phyloP scores from a whole-genome alignment of 2,113 vertebrate genomes.

The Spermophilus dauricus region DNA sequence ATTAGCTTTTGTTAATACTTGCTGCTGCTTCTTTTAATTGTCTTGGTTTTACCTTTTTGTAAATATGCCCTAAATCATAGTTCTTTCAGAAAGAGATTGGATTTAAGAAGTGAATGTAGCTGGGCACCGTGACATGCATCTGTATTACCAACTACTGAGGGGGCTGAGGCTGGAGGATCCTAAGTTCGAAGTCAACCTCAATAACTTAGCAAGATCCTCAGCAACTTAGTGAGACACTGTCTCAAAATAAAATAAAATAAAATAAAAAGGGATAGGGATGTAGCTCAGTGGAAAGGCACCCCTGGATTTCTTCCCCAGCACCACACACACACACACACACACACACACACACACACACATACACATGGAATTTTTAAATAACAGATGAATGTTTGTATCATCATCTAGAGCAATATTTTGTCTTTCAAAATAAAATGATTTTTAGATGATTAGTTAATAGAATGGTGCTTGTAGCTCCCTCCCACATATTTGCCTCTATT shows the following conservation, averaged over 20 bases:
- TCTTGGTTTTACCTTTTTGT: conserved; percentile 12
- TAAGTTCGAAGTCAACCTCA: background rate
- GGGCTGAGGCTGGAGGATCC: background rate
- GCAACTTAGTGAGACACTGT: background rate
- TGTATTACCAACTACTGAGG: background rate
- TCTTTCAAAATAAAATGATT: conserved; percentile 24
- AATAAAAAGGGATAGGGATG: background rate
- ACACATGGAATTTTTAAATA: background rate
- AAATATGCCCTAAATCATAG: background rate
- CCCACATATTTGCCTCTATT: background rate
- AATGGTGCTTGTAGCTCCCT: background rate
- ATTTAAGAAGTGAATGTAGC: background rate
- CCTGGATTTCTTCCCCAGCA: background rate
- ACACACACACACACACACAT: too few species aligned
- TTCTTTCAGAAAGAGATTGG: conserved; percentile 30
- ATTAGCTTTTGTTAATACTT: background rate
- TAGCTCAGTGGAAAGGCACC: background rate
- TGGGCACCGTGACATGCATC: background rate
- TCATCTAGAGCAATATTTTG: background rate
- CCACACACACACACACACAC: too few species aligned
- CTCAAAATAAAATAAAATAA: background rate
- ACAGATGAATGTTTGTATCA: background rate
- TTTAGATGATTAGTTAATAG: conserved; percentile 35
- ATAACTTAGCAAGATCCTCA: background rate
- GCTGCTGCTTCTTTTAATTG: background rate